Conservation (phyloP, 2,113 vertebrate species). For the Phyllopteryx taeniolatus region DNA sequence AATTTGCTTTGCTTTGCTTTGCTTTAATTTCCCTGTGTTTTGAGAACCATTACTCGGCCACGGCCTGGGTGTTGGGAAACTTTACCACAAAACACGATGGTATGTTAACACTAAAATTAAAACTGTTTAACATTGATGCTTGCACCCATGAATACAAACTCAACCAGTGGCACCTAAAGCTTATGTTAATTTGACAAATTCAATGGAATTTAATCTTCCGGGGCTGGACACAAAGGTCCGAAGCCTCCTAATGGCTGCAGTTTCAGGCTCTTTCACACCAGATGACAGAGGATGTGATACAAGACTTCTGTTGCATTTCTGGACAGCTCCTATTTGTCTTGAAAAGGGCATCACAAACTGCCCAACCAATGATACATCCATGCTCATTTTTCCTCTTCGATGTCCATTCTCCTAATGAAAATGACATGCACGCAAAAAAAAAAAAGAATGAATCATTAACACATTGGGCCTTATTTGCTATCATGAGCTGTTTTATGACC, state of each 20-base stretch:
- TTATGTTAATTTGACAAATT: neutral
- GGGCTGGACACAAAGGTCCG: constrained; percentile 31
- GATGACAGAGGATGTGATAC: constrained; percentile 52
- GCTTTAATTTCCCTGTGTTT: neutral
- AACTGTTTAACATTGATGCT: neutral
- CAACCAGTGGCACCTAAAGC: neutral
- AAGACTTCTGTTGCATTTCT: constrained; percentile 47
- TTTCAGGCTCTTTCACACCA: constrained; percentile 46
- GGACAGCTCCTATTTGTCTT: constrained; percentile 64
- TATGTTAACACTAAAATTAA: neutral
- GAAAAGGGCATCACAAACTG: constrained; percentile 55
- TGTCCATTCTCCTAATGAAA: constrained; percentile 30
- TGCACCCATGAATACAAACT: neutral
- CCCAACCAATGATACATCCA: constrained; percentile 41
- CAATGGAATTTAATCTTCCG: neutral
- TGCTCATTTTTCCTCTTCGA: constrained; percentile 40
- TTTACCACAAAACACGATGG: neutral
- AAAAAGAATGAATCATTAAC: neutral
- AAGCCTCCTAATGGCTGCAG: constrained; percentile 57
- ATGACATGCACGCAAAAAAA: neutral
- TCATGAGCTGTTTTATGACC: neutral
- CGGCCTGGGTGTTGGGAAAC: no score
- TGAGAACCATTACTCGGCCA: neutral
- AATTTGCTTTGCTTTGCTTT: no score
- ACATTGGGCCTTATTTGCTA: neutral